Evolutionary conservation across 2,888 invertebrate species (phyloP).

Genomic region (Tetanocera ferruginea): DNA sequence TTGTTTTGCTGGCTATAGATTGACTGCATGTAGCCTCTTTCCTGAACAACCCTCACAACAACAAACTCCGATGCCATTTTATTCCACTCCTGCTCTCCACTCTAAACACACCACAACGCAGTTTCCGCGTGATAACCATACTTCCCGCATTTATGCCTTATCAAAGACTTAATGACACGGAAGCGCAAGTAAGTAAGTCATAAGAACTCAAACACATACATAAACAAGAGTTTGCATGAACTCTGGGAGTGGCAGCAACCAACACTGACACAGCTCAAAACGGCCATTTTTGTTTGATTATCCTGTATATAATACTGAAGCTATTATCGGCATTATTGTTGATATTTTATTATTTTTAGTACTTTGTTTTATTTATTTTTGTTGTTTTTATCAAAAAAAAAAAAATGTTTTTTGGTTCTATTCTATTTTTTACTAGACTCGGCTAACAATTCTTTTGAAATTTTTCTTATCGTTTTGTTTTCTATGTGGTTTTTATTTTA

Average conservation of each 20-base stretch:
- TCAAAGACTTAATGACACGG: slow-evolving; percentile 51
- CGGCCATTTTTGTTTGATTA: neutral
- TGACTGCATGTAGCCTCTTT: no score
- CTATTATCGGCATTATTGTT: neutral
- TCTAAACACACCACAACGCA: neutral
- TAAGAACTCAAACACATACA: neutral
- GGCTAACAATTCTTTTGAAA: neutral
- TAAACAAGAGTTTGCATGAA: neutral
- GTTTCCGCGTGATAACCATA: neutral
- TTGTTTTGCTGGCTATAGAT: no score
- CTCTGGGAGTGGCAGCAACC: neutral
- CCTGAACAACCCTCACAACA: no score
- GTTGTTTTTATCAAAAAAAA: neutral
- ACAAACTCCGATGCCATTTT: no score
- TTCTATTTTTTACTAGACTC: neutral
- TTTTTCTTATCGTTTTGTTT: neutral
- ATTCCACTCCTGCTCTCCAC: no score
- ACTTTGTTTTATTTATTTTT: neutral
- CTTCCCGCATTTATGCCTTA: neutral
- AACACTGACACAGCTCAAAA: neutral
- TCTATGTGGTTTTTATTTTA: neutral
- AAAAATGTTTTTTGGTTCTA: neutral
- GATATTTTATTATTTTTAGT: neutral
- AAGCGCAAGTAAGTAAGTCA: slow-evolving; percentile 39
- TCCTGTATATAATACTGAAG: neutral